Evolutionary conservation across 2,888 invertebrate genomes (phyloP), one percentile per base, ranked within the genome.

Genomic region (Laothoe populi): DNA sequence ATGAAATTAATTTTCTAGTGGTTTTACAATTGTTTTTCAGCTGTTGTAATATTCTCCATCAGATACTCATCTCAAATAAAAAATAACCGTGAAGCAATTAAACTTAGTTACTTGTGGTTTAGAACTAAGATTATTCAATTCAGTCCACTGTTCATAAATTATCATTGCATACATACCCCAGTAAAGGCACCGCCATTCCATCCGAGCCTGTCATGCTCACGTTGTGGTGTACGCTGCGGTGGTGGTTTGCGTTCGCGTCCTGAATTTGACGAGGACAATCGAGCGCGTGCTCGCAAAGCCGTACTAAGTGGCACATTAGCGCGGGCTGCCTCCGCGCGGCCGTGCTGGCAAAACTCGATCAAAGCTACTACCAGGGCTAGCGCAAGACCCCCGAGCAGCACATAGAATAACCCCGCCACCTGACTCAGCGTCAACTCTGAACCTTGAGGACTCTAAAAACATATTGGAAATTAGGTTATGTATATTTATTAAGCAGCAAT

Each of bases 361-460:
- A 99, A 94, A 16, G 99, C 98, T 61, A 99, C 97, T 4, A 96
- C 94, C 82, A 99, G 95, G 16, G 99, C 98, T 59, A 99, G 90
- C 38, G 96, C 95, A 63, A 99, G 94, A 53, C 99, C 99, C 26
- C 96, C 97, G 77, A 99, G 97, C 69, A 99, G 94, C 79, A 99
- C 98, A 93, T 99, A 99, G 93, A 99, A 99, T 77, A 99, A 97
- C 57, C 99, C 99, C 26, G 99, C 99, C 46, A 99, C 98, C 92
- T 99, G 99, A 81, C 97, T 97, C 65, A 99, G 93, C 38, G 98
- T 97, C 76, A 99, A 93, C 81, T 98, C 98, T 77, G 96, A 78
- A 95, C 95, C 70, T 94, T 94, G 57, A 94, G 70, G 94, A 79
- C 97, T 97, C 95, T 97, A 84, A 19, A 35, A 53, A 19, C 10